These are phyloP conservation scores for Argya squamiceps DNA, from an alignment of 2,797 vertebrate species.

Conservation along the genomic window DNA sequence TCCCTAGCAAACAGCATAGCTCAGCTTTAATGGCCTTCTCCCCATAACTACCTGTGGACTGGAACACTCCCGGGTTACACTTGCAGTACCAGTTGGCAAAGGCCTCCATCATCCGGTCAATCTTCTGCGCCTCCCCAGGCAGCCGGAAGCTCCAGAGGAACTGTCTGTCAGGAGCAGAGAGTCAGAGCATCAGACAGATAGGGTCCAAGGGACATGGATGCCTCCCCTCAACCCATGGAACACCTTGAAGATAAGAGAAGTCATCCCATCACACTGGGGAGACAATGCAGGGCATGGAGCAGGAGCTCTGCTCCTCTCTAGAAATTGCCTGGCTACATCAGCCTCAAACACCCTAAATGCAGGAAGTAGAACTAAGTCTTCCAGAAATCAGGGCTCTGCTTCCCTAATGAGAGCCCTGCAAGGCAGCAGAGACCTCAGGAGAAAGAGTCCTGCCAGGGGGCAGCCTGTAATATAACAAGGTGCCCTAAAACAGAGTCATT, in stretches of 20 bases:
- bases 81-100: constrained; percentile 91
- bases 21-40: not conserved
- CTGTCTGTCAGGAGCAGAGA: constrained; percentile 76
- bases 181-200: not conserved
- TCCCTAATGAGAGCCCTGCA: not conserved
- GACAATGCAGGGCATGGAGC: not conserved
- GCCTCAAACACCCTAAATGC: not conserved
- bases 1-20: not conserved
- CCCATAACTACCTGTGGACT: constrained; percentile 83
- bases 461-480: not conserved
- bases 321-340: not conserved
- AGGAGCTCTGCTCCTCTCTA: not conserved
- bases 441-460: not conserved
- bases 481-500: not conserved
- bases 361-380: not conserved
- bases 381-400: not conserved
- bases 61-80: constrained; percentile 87
- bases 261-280: not conserved
- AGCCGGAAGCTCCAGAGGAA: constrained; percentile 95
- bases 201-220: not conserved
- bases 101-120: constrained; percentile 96
- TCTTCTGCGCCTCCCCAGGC: constrained; percentile 94
- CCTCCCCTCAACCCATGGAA: not conserved
- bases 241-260: not conserved
- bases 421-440: not conserved